A percentile compares a stretch with the other conserved stretches of the same genome.
Conservation (phyloP, 2,113 vertebrate genomes). For the Chloropsis cyanopogon region DNA sequence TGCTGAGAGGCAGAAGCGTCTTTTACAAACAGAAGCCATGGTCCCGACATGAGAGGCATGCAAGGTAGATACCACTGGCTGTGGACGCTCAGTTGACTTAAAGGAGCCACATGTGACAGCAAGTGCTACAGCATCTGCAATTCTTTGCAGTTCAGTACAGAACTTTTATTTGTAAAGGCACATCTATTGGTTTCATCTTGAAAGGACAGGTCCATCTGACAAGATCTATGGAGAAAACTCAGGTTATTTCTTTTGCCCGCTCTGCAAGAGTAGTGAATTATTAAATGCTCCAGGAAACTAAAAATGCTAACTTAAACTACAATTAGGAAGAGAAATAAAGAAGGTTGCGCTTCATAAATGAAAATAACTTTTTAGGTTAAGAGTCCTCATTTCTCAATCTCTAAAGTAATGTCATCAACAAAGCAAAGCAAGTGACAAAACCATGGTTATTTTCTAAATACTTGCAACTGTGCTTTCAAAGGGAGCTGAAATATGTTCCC, state of each 20-base stretch:
- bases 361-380: not conserved
- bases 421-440: not conserved
- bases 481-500: not conserved
- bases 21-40: not conserved
- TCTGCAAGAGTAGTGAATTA: not conserved
- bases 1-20: not conserved
- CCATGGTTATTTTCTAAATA: not conserved
- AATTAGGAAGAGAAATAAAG: not conserved
- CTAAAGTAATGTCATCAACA: not conserved
- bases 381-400: not conserved
- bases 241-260: not conserved
- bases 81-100: not conserved
- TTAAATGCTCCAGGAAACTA: not conserved
- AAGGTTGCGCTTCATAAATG: not conserved
- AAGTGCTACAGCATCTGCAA: not conserved
- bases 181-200: not conserved
- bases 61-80: too few species aligned
- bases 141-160: not conserved
- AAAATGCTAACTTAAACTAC: not conserved
- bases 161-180: not conserved
- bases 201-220: not conserved
- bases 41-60: not conserved
- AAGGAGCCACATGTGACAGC: not conserved
- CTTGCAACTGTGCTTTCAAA: conserved; percentile 23
- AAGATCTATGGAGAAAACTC: not conserved